A percentile compares a stretch with the other conserved stretches of the same genome.
phyloP scores from a whole-genome alignment of 2,113 vertebrate species.

The Crotalus helleri region DNA sequence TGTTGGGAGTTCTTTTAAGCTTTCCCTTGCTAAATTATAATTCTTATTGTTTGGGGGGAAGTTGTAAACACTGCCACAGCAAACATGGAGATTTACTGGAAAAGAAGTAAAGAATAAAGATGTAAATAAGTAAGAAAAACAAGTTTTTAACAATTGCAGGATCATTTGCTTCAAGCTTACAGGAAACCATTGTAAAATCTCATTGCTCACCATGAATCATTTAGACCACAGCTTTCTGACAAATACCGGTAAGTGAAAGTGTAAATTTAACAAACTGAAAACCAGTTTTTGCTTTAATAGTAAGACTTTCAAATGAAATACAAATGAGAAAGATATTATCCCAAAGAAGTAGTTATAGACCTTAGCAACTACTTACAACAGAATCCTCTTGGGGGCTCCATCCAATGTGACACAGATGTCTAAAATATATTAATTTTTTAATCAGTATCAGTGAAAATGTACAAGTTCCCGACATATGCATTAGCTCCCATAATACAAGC shows the following conservation, averaged over 20 bases:
- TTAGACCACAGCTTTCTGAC: background rate
- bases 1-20: background rate
- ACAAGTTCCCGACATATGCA: background rate
- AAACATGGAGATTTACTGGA: background rate
- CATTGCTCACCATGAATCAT: background rate
- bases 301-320: background rate
- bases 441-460: background rate
- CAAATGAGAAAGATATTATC: background rate
- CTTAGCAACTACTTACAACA: constrained; percentile 36
- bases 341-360: background rate
- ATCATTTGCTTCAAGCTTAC: background rate
- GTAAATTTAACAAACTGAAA: background rate
- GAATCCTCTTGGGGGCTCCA: constrained; percentile 29
- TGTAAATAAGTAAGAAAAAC: background rate
- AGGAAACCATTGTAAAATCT: background rate
- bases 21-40: background rate
- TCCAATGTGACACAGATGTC: constrained; percentile 47
- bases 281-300: background rate
- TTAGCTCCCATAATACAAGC: background rate
- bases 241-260: too few species aligned
- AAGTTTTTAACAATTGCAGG: background rate
- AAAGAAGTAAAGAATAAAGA: background rate
- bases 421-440: constrained; percentile 13
- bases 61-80: background rate
- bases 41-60: background rate